Conservation (phyloP, 1,140 invertebrate genomes). For the Heliothis subflexa region DNA sequence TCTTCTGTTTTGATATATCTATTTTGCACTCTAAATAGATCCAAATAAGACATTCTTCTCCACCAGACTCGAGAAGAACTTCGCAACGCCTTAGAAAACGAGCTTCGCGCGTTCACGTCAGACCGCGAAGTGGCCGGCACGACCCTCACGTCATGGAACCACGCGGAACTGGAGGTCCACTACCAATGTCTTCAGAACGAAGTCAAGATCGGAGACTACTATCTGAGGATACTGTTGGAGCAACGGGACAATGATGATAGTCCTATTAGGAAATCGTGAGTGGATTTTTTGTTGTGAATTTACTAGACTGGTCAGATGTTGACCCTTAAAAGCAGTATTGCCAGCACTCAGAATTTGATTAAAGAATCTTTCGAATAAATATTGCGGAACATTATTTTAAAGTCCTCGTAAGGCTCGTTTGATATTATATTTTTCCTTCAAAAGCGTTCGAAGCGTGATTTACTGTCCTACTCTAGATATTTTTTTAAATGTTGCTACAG, state of each 20-base stretch:
- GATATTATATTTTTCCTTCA: too few relatives aligned
- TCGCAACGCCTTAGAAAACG: slow-evolving; percentile 96
- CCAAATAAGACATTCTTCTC: neutral
- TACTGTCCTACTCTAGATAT: neutral
- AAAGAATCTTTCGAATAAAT: too few relatives aligned
- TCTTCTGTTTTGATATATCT: neutral
- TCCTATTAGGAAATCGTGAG: slow-evolving; percentile 95
- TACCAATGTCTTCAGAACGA: slow-evolving; percentile 98
- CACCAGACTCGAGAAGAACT: slow-evolving; percentile 97
- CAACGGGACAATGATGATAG: slow-evolving; percentile 95
- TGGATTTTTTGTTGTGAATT: slow-evolving; percentile 53
- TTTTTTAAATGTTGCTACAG: neutral
- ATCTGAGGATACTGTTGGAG: slow-evolving; percentile 96
- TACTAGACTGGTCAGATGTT: too few relatives aligned
- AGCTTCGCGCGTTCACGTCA: slow-evolving; percentile 95
- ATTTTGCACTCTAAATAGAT: neutral
- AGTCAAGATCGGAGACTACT: slow-evolving; percentile 99
- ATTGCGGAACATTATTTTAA: too few relatives aligned
- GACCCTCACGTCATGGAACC: slow-evolving; percentile 98
- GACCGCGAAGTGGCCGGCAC: slow-evolving; percentile 96
- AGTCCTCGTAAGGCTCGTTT: too few relatives aligned
- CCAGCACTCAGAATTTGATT: too few relatives aligned
- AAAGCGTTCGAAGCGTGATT: neutral
- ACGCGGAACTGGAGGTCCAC: slow-evolving; percentile 97
- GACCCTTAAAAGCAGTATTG: too few relatives aligned